A percentile compares a stretch with the other conserved stretches of the same genome.
These are phyloP conservation scores for Girardinus metallicus DNA, from an alignment of 2,797 vertebrate genomes.

Conservation along the genomic window DNA sequence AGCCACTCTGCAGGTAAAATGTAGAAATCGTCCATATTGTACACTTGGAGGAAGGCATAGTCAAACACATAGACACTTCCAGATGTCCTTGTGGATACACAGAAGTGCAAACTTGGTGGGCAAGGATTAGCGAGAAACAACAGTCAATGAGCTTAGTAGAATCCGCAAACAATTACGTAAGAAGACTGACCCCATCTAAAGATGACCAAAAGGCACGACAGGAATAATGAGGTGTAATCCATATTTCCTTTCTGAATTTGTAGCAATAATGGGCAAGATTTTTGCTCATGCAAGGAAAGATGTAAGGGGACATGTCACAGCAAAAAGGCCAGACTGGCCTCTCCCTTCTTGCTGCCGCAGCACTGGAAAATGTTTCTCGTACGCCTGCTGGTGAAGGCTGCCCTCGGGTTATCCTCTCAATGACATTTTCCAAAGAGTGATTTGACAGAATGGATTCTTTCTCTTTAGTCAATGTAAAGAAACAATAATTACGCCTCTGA, in stretches of 20 bases:
- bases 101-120: slow-evolving; percentile 66
- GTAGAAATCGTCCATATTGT: neutral
- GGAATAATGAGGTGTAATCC: slow-evolving; percentile 19
- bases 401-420: slow-evolving; percentile 28
- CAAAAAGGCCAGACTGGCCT: slow-evolving; percentile 12
- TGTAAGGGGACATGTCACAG: neutral
- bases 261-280: slow-evolving; percentile 2
- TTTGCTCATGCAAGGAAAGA: neutral
- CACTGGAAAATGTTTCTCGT: slow-evolving; percentile 29
- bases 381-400: neutral
- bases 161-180: slow-evolving; percentile 75
- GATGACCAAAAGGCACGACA: slow-evolving; percentile 48
- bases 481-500: slow-evolving; percentile 6
- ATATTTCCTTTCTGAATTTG: slow-evolving; percentile 22
- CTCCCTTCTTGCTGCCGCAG: slow-evolving; percentile 3
- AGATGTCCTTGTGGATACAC: slow-evolving; percentile 36
- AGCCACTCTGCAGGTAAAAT: neutral
- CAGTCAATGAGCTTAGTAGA: slow-evolving; percentile 73
- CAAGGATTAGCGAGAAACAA: slow-evolving; percentile 73
- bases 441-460: slow-evolving; percentile 42
- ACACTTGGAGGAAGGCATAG: neutral
- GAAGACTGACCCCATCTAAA: slow-evolving; percentile 59
- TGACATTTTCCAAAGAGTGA: slow-evolving; percentile 59
- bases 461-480: slow-evolving; percentile 37
- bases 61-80: slow-evolving; percentile 16